Base-by-base conservation (phyloP, 2,888 invertebrate genomes). In the Drosophila mettleri region DNA sequence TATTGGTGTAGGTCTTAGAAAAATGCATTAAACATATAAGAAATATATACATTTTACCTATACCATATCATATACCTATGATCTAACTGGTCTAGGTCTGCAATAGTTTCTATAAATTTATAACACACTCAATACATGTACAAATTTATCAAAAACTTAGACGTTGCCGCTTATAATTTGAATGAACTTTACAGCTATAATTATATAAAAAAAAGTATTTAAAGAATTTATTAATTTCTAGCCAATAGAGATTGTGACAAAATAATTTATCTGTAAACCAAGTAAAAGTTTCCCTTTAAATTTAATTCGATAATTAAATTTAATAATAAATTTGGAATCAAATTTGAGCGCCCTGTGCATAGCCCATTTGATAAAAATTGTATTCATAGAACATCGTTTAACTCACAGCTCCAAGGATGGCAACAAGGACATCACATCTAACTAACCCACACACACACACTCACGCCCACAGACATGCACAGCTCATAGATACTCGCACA, bases 321-420 rank as follows among this genome's bases (percentile, higher is more conserved):
- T n/a, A n/a, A n/a, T n/a, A n/a, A n/a, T 22, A 12, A 41, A 22
- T 46, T 46, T 38, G 3, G 6, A 18, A 14, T 2, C 4, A 57
- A 39, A 16, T 10, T 33, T n/a, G 14, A 48, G 24, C 54, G 16
- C 9, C 14, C 45, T 62, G 72, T 72, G 72, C 57, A 62, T 75
- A 75, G 69, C 22, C 36, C 33, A 45, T 6, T 10, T 22, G 10
- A 38, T 8, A 41, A 54, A 46, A 34, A n/a, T n/a, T 70, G 27
- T 69, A 51, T 62, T 24, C 54, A 58, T 58, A 49, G 51, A 51
- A 58, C 34, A 62, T 41, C 53, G 48, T 41, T 53, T 48, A 57
- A 49, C 14, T 48, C 69, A 29, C 61, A 58, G 12, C 43, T 39
- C 38, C 39, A 36, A 41, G 54, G 71, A 75, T 45, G 34, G n/a